A percentile compares a stretch with the other conserved stretches of the same genome.
Conservation (phyloP, 1,140 invertebrate genomes). For the Drosophila paulistorum region DNA sequence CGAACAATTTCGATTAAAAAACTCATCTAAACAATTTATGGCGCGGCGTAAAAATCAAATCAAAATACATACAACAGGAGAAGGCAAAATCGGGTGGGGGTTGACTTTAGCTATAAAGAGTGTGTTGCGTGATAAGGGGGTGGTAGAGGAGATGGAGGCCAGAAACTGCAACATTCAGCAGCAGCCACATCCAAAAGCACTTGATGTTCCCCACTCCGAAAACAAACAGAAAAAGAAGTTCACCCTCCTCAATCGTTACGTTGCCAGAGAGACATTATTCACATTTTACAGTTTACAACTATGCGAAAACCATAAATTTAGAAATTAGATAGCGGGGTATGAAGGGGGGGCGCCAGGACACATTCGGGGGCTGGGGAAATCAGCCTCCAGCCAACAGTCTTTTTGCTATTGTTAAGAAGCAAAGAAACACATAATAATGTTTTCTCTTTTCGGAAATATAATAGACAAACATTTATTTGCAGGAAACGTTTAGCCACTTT, state of each 20-base stretch:
- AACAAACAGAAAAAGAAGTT: neutral
- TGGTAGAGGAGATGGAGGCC: neutral
- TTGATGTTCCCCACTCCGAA: neutral
- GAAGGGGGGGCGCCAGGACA: neutral
- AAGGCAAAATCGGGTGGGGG: neutral
- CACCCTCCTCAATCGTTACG: slow-evolving; percentile 2
- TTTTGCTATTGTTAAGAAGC: no score
- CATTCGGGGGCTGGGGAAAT: neutral
- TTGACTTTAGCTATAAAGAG: slow-evolving; percentile 2
- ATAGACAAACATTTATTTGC: no score
- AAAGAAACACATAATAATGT: no score
- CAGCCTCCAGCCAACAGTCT: neutral
- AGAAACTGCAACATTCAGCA: slow-evolving; percentile 80
- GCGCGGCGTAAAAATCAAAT: slow-evolving; percentile 82
- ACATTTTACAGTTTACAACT: slow-evolving; percentile 82
- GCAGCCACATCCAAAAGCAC: slow-evolving; percentile 17
- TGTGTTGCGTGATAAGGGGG: neutral
- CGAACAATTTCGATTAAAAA: slow-evolving; percentile 83
- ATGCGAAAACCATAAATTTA: slow-evolving; percentile 81
- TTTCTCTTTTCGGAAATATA: no score
- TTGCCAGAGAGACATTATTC: slow-evolving; percentile 48
- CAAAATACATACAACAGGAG: slow-evolving; percentile 66
- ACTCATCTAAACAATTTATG: slow-evolving; percentile 83
- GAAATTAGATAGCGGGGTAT: slow-evolving; percentile 58
- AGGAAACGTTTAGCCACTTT: neutral